phyloP scores from a whole-genome alignment of 2,113 vertebrate species.

The Ctenomys sociabilis region DNA sequence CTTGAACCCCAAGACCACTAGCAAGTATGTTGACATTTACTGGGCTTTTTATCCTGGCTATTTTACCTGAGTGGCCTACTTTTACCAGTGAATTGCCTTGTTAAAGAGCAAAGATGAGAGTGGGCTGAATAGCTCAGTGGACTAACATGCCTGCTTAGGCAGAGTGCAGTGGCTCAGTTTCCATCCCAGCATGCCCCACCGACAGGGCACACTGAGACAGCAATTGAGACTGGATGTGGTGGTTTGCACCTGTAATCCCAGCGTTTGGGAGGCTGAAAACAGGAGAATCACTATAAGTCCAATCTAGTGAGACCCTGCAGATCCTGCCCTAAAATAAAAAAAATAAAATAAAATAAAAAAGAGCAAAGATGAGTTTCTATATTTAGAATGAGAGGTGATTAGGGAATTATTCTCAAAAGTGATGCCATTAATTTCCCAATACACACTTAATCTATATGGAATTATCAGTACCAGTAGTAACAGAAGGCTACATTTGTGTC shows the following conservation, averaged over 20 bases:
- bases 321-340: no score
- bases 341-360: no score
- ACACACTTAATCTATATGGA: neutral
- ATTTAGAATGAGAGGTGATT: neutral
- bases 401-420: neutral
- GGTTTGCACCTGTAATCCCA: no score
- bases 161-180: no score
- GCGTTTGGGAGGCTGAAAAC: no score
- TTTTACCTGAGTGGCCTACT: neutral
- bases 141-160: no score
- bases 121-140: no score
- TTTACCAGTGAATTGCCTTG: neutral
- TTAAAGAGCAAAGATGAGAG: neutral
- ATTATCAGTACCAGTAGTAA: neutral
- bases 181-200: no score
- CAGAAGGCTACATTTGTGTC: neutral
- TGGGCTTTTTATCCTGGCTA: neutral
- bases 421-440: neutral
- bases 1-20: neutral
- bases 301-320: no score
- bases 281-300: no score
- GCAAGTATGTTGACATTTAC: neutral
- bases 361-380: neutral
- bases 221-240: no score
- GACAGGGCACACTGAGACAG: no score